A percentile compares a stretch with the other conserved stretches of the same genome.
Conservation (phyloP, 2,797 vertebrate genomes). For the Lagodon rhomboides region DNA sequence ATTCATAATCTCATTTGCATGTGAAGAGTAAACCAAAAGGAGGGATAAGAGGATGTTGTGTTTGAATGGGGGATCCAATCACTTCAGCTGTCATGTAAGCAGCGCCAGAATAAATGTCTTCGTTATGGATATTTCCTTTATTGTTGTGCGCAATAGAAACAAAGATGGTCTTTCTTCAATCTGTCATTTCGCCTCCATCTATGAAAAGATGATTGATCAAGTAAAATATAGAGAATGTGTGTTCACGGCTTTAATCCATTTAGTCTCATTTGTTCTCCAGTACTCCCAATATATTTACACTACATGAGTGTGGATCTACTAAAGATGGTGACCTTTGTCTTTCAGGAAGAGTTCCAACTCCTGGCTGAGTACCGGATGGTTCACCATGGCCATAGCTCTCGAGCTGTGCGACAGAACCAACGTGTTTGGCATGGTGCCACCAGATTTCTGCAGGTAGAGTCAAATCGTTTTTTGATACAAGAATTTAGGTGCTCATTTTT, state of each 20-base stretch:
- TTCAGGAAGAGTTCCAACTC: constrained; percentile 94
- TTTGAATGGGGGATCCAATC: constrained; percentile 42
- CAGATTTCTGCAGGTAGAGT: constrained; percentile 94
- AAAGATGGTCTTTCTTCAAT: constrained; percentile 6
- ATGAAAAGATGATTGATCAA: constrained; percentile 10
- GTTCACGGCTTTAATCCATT: background rate
- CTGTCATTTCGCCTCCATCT: background rate
- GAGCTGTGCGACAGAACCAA: constrained; percentile 94
- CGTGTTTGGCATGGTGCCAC: constrained; percentile 96
- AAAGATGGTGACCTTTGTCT: constrained; percentile 17
- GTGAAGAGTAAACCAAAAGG: constrained; percentile 31
- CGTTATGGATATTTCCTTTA: constrained; percentile 18
- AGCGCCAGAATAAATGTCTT: constrained; percentile 25
- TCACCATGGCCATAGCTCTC: constrained; percentile 94
- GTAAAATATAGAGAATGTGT: constrained; percentile 10
- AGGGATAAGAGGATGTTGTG: constrained; percentile 40
- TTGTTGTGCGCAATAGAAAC: constrained; percentile 10
- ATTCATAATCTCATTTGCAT: constrained; percentile 56
- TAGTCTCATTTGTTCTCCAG: background rate
- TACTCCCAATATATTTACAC: background rate
- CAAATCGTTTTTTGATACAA: background rate
- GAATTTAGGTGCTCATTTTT: background rate
- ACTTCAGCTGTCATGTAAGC: constrained; percentile 30
- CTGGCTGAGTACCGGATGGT: constrained; percentile 98
- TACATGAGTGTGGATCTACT: background rate